These are phyloP conservation scores for Apis dorsata DNA, from an alignment of 1,140 invertebrate species.

Conservation along the genomic window DNA sequence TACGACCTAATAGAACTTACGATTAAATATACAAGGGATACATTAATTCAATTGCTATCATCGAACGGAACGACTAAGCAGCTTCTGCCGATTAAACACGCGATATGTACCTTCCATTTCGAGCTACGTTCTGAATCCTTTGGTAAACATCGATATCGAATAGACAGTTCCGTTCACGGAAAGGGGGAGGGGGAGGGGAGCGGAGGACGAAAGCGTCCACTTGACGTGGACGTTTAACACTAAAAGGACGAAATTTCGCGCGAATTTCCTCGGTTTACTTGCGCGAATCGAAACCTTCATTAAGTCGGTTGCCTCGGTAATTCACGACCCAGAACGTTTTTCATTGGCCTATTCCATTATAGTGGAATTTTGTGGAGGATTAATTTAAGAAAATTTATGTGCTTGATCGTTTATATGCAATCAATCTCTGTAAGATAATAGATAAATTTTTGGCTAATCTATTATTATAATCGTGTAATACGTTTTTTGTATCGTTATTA, in stretches of 20 bases:
- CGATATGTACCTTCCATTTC: conserved; percentile 48
- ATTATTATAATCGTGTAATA: too few relatives aligned
- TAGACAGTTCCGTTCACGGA: conserved; percentile 34
- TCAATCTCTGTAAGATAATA: too few relatives aligned
- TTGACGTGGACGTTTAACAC: conserved; percentile 31
- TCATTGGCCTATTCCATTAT: too few relatives aligned
- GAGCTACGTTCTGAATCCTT: conserved; percentile 35
- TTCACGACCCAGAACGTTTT: background rate
- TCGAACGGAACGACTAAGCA: conserved; percentile 18
- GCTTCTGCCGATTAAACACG: conserved; percentile 40
- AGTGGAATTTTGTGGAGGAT: too few relatives aligned
- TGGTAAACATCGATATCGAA: conserved; percentile 44
- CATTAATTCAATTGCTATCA: background rate
- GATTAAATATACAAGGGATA: background rate
- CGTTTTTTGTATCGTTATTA: too few relatives aligned
- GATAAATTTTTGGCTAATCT: too few relatives aligned
- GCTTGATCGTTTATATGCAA: too few relatives aligned
- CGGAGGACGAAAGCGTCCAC: conserved; percentile 22
- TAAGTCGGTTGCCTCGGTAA: conserved; percentile 8
- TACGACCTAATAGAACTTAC: background rate
- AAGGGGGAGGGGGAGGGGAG: too few relatives aligned
- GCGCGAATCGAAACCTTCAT: background rate
- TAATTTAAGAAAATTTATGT: too few relatives aligned
- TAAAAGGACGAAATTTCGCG: conserved; percentile 36
- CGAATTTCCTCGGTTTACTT: conserved; percentile 13